Evolutionary conservation across 2,888 invertebrate species (phyloP), one percentile per base, ranked within the genome.

Genomic region (Eupelmus urozonus): DNA sequence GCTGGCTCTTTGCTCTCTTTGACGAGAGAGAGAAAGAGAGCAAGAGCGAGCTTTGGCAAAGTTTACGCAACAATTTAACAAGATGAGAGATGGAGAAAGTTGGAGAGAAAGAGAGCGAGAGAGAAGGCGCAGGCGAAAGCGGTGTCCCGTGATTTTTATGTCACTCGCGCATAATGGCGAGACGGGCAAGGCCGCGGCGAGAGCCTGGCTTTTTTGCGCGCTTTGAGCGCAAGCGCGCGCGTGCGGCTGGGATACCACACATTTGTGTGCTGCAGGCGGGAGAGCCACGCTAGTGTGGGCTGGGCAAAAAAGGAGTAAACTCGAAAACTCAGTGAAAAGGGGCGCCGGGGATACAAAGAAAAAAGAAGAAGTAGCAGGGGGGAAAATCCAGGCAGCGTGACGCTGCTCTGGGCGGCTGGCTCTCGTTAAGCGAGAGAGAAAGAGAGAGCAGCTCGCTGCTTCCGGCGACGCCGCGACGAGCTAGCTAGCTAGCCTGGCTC

Each of bases 61-160:
- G 51, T 59, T 76, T 49, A 34, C 49, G 62, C 70, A 57, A 57
- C 76, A 57, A 27, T 57, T 70, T 69, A 76, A 76, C 42, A 40
- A 76, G 55, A n/a, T 34, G 34, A 45, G 45, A 7, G 16, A 45
- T 9, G 45, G 2, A 45, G 16, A 45, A 13, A 16, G 16, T 45
- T 2, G 16, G 16, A 45, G 16, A 45, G 13, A 45, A n/a, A n/a
- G n/a, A 70, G 20, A 27, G 3, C 18, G 40, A 4, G 27, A 53
- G 29, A 4, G 25, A 16, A 34, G 29, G 18, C 45, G 5, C 1
- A 20, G n/a, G 9, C 40, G 42, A 40, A 25, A 11, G 9, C 27
- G 16, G 60, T 60, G 20, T 40, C 40, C 13, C 40, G 13, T 7
- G 49, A 25, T 66, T 66, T 66, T 74, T 51, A 59, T 51, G 29